Evolutionary conservation across 2,113 vertebrate species (phyloP), one percentile per base, ranked within the genome.

Genomic region (Callorhinus ursinus): DNA sequence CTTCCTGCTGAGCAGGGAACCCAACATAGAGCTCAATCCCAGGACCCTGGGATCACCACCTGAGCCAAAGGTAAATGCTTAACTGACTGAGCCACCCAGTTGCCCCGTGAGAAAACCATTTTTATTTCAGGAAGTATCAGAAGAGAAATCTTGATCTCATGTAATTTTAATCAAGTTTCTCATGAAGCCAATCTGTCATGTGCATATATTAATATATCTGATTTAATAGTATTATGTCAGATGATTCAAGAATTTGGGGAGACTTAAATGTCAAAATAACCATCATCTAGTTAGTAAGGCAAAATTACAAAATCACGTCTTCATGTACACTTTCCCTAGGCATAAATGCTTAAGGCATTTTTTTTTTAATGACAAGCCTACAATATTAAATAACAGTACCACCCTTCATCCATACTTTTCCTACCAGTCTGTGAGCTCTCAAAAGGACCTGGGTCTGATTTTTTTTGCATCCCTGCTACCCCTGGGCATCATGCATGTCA

Each of bases 111-210:
- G 46, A 21, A 81, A 77, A 39, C 19, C 6, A n/a, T 84, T 92
- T 86, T 92, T 72, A 88, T 85, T 96, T 95, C 61, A 74, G 77
- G 31, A 4, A 92, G n/a, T 53, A 89, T 42, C 33, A 85, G 51
- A 85, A 93, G 14, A 93, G 42, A 90, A 69, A 55, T 51, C 8
- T 79, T 87, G 4, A 83, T 82, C 61, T 87, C 15, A 51, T 36
- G 72, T 55, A 31, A 85, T 74, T 72, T 67, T 76, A 61, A 31
- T 89, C 69, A 77, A 85, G 33, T 88, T 92, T 21, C 26, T 57
- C 61, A 71, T 49, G 13, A 74, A n/a, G 28, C 4, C 46, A 88
- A 46, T 84, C 79, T 88, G 19, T 80, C 72, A 55, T 6, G 10
- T 76, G 33, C 69, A 51, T 77, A 18, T 63, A 71, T 71, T 87